Evolutionary conservation across 2,113 vertebrate species (phyloP), one percentile per base, ranked within the genome.

Genomic region (Callocephalon fimbriatum): DNA sequence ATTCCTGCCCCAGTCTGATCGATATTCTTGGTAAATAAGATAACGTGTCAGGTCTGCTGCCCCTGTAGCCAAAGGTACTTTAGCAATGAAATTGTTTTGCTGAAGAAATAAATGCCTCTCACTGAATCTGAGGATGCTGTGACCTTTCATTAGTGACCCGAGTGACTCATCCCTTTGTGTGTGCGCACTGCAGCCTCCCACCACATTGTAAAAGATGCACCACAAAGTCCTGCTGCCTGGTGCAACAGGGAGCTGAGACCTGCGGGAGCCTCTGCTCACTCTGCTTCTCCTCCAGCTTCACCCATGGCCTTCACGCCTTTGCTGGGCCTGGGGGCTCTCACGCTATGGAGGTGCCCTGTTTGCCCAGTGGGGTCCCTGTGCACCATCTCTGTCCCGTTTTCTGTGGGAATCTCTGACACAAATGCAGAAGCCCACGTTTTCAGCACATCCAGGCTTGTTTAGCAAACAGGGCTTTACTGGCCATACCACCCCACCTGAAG

Each of bases 141-240:
- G 97, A 90, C 92, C 92, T 95, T 90, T 86, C 86, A 45, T 86
- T n/a, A 51, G 86, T 59, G 86, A 97, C 91, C 88, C 7, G 62
- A 73, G 82, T 96, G 97, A 96, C 67, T 96, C 96, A 96, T 75
- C 50, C 67, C 67, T 75, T 56, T 32, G 4, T 20, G 42, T 44
- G 56, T 72, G 63, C 1, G 1, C 45, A 3, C 63, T 67, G 80
- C 63, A 68, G 78, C 63, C 61, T 90, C 78, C 67, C 67, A 42
- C 77, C 58, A 8, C 0, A 0, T 35, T 1, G 3, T 3, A 8
- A 48, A 51, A 68, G 56, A 15, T 4, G 48, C 66, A 61, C 65
- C 44, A 35, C 44, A 6, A 23, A 47, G 62, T 40, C 48, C 73
- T 2, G 0, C 53, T 50, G 40, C 20, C 58, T 27, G 9, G 12